These are phyloP conservation scores for Corythoichthys haematopterus DNA, from an alignment of 2,113 vertebrate species.

Conservation along the genomic window DNA sequence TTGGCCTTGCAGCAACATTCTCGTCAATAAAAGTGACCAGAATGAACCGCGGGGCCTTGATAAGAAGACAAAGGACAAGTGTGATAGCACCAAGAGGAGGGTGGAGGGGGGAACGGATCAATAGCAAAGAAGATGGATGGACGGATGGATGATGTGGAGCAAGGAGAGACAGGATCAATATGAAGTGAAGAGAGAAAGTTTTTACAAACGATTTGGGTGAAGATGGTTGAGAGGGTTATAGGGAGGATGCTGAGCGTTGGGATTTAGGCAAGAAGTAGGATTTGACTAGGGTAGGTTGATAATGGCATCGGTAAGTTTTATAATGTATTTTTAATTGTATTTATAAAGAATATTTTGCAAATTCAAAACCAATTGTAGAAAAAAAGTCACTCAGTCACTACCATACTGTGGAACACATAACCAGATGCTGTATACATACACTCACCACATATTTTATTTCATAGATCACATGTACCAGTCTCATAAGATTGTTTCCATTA, in stretches of 20 bases:
- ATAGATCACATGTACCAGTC: too few relatives aligned
- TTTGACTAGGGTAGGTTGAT: constrained; percentile 13
- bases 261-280: constrained; percentile 10
- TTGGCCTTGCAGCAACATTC: constrained; percentile 86
- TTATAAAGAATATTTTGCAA: too few relatives aligned
- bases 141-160: constrained; percentile 24
- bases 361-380: too few relatives aligned
- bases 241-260: constrained; percentile 14
- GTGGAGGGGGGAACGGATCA: constrained; percentile 58
- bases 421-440: background rate
- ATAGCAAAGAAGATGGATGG: constrained; percentile 67
- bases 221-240: constrained; percentile 1
- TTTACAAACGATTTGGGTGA: constrained; percentile 34
- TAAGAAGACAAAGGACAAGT: constrained; percentile 93
- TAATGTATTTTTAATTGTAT: background rate
- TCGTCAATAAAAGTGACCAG: constrained; percentile 96
- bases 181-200: constrained; percentile 50
- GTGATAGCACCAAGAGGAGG: constrained; percentile 60
- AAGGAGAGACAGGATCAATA: constrained; percentile 47
- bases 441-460: background rate
- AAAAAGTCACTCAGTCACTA: too few relatives aligned
- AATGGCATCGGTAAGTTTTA: constrained; percentile 2
- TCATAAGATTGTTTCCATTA: too few relatives aligned
- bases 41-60: constrained; percentile 97
- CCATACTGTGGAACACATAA: too few relatives aligned